Evolutionary conservation across 2,113 vertebrate genomes (phyloP).

Genomic region (Percina caprodes): DNA sequence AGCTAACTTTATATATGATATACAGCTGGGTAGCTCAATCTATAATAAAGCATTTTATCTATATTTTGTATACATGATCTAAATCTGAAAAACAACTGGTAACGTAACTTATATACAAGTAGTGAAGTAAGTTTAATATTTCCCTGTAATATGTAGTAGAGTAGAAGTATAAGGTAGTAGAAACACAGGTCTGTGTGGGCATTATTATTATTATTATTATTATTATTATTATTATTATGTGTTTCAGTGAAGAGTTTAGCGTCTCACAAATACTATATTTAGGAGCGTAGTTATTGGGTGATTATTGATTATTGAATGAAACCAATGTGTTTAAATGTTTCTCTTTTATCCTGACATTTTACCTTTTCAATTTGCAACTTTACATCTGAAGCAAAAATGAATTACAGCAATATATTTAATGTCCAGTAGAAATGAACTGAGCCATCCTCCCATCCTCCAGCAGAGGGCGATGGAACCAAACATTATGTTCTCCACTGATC

Average conservation of each 20-base stretch:
- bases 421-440: not conserved
- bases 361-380: not conserved
- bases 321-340: not conserved
- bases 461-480: conserved; percentile 41
- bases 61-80: too few species aligned
- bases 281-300: too few species aligned
- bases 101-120: too few species aligned
- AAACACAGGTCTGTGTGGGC: not conserved
- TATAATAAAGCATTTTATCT: too few species aligned
- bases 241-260: too few species aligned
- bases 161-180: not conserved
- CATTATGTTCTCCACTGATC: not conserved
- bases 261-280: not conserved
- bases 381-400: too few species aligned
- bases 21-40: too few species aligned
- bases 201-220: not conserved
- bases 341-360: not conserved
- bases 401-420: not conserved
- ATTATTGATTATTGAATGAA: not conserved
- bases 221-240: not conserved
- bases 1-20: too few species aligned
- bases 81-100: too few species aligned
- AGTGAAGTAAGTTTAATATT: not conserved
- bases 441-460: not conserved
- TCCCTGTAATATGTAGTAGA: not conserved